Evolutionary conservation across 2,113 vertebrate species (phyloP).

Genomic region (Lampris incognitus): DNA sequence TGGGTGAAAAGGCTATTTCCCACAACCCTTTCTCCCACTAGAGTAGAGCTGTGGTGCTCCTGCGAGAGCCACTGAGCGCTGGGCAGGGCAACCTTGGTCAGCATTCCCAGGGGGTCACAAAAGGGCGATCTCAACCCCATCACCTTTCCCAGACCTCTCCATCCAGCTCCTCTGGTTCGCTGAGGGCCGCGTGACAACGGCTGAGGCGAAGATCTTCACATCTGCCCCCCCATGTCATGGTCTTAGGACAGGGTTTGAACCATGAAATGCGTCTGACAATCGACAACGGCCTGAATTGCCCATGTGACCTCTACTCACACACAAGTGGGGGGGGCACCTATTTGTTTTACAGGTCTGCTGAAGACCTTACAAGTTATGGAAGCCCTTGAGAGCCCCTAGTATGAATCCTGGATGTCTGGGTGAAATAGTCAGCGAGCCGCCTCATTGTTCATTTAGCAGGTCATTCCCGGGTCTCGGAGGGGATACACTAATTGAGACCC

Average conservation of each 20-base stretch:
- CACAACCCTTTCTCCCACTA: slow-evolving; percentile 34
- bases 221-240: background rate
- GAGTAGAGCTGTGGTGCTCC: background rate
- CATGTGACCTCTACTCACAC: background rate
- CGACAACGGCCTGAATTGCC: background rate
- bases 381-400: background rate
- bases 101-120: slow-evolving; percentile 40
- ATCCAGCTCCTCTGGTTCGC: background rate
- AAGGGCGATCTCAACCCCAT: background rate
- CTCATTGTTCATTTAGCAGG: background rate
- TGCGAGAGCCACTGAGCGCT: slow-evolving; percentile 11
- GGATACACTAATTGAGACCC: background rate
- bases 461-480: slow-evolving; percentile 6
- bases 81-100: slow-evolving; percentile 18
- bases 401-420: background rate
- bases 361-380: too few relatives aligned
- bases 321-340: background rate
- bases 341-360: background rate
- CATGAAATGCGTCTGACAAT: slow-evolving; percentile 8
- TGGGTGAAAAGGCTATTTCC: slow-evolving; percentile 31
- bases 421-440: background rate
- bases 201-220: background rate
- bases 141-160: slow-evolving; percentile 45
- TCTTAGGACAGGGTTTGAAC: background rate
- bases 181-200: slow-evolving; percentile 5